Evolutionary conservation across 2,113 vertebrate species (phyloP), one percentile per base, ranked within the genome.

Genomic region (Malurus elegans): DNA sequence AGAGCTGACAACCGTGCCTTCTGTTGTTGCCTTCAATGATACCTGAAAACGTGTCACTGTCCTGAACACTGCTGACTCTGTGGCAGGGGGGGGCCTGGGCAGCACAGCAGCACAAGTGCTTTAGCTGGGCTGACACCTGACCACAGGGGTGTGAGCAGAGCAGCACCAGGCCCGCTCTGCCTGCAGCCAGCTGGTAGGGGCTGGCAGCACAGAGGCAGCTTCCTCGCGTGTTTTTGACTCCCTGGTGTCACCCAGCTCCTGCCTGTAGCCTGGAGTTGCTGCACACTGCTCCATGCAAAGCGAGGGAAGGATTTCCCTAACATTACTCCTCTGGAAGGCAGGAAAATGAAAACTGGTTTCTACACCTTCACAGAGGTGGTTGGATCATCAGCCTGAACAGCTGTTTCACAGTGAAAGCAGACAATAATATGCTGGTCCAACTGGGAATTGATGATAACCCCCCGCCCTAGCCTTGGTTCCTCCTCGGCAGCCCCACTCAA

Each of bases 271-370:
- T 53, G 50, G n/a, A 84, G 65, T 2, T 29, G 36, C 53, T 60
- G 72, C 62, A 50, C 5, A 6, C 45, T 86, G 91, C 76, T 89
- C 67, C 48, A 20, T 5, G 36, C 14, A 29, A 71, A 62, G 80
- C 80, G 57, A 34, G 64, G 87, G n/a, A 79, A 42, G 51, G 51
- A 71, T 67, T 91, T 57, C 42, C 81, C 81, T 91, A 65, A 70
- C 47, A 6, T 14, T 25, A n/a, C 58, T 86, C 17, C 45, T 88
- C 79, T 57, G 54, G 54, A 58, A 86, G 45, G 71, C 69, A 83
- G 19, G 29, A 42, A 50, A 86, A 71, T 18, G 38, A 70, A 62
- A 78, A 42, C 29, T 18, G 26, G 31, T 34, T 75, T 45, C 67
- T 48, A 32, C 17, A 21, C 13, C 8, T 18, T 12, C 5, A 9